These are phyloP conservation scores for Thymelicus acteon DNA, from an alignment of 2,888 invertebrate species.

Conservation along the genomic window DNA sequence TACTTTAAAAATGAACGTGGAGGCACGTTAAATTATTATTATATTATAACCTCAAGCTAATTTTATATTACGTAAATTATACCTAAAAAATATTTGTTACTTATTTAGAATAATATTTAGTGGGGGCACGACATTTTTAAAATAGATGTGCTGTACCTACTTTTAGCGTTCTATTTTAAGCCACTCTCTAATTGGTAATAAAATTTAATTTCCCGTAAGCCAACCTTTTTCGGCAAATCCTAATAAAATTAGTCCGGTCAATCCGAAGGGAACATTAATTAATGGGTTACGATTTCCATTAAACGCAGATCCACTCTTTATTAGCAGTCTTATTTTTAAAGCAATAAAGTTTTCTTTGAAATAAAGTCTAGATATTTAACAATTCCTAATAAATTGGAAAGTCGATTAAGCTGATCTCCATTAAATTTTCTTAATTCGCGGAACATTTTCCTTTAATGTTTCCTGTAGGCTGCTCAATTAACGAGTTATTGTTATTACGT, in stretches of 20 bases:
- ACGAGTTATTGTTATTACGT: conserved; percentile 8
- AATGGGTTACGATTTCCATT: conserved; percentile 30
- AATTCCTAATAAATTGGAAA: conserved; percentile 34
- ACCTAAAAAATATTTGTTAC: too few relatives aligned
- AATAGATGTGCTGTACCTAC: too few relatives aligned
- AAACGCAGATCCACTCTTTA: not conserved
- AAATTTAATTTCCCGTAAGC: not conserved
- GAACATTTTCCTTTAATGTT: conserved; percentile 17
- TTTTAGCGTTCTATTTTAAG: not conserved
- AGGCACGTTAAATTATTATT: too few relatives aligned
- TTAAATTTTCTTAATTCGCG: conserved; percentile 24
- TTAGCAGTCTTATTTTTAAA: conserved; percentile 4
- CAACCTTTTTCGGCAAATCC: not conserved
- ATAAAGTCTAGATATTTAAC: conserved; percentile 18
- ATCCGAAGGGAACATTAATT: conserved; percentile 30
- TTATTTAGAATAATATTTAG: too few relatives aligned
- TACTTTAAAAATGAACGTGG: too few relatives aligned
- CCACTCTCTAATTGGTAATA: not conserved
- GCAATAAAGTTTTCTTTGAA: conserved; percentile 16
- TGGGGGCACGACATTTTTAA: too few relatives aligned
- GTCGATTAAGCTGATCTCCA: conserved; percentile 28
- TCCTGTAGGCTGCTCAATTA: conserved; percentile 8
- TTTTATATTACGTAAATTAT: too few relatives aligned
- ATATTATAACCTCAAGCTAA: too few relatives aligned
- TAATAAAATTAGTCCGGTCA: conserved; percentile 15